Percentiles rank a stretch among this genome's conserved stretches.
Conservation (phyloP, 2,797 vertebrate species). For the Otolemur crassicaudatus region DNA sequence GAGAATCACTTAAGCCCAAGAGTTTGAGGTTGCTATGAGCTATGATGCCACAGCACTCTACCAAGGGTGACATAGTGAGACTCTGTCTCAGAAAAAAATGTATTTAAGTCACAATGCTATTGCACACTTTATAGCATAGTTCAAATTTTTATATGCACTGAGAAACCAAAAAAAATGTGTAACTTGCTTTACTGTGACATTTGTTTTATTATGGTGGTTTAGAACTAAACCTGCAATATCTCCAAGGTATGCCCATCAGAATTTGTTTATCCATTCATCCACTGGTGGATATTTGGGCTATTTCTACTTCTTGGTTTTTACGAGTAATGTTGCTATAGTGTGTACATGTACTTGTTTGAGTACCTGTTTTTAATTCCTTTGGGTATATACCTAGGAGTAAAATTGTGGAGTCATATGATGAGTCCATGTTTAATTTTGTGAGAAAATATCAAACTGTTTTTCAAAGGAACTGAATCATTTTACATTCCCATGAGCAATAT, state of each 20-base stretch:
- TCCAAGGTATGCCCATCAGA: not conserved
- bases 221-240: not conserved
- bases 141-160: not conserved
- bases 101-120: not conserved
- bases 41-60: too few species aligned
- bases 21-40: too few species aligned
- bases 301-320: not conserved
- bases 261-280: conserved; percentile 2
- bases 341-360: not conserved
- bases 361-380: not conserved
- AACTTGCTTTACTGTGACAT: not conserved
- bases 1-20: too few species aligned
- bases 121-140: not conserved
- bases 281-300: not conserved
- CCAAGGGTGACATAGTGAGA: too few species aligned
- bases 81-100: too few species aligned
- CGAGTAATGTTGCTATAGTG: not conserved
- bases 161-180: not conserved
- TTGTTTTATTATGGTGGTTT: not conserved
- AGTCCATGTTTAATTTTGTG: not conserved
- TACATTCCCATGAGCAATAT: not conserved
- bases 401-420: not conserved
- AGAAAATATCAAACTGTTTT: not conserved
- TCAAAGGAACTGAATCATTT: not conserved
- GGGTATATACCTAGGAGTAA: not conserved